phyloP scores from a whole-genome alignment of 1,140 invertebrate genomes.

The Brachionus plicatilis region DNA sequence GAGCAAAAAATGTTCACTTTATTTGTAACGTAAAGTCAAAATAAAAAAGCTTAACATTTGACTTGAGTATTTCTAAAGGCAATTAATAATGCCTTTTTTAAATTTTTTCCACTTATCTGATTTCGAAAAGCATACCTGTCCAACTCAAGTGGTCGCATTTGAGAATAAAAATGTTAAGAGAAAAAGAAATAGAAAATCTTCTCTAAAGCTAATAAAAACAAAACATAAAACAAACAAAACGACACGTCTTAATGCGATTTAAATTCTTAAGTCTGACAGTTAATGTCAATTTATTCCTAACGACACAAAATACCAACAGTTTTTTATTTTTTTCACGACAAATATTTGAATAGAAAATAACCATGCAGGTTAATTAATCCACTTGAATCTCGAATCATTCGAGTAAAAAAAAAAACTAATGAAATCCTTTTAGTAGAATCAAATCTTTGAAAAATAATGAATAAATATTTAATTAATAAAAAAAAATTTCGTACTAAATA shows the following conservation, averaged over 20 bases:
- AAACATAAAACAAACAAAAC: constrained; percentile 26
- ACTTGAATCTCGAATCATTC: background rate
- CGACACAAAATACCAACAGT: background rate
- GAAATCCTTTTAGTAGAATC: background rate
- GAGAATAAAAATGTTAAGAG: background rate
- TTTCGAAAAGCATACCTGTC: background rate
- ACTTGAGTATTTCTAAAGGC: background rate
- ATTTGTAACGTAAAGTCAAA: background rate
- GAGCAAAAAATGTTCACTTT: background rate
- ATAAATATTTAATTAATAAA: background rate
- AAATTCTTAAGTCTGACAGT: constrained; percentile 16
- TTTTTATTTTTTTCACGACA: background rate
- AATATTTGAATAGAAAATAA: constrained; percentile 5
- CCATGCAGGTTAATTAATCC: background rate
- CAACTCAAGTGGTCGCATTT: background rate
- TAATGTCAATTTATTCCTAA: background rate
- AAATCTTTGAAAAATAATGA: background rate
- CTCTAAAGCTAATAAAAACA: background rate
- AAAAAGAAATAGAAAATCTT: background rate
- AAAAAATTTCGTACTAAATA: background rate
- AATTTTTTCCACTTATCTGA: background rate
- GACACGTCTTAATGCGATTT: constrained; percentile 20
- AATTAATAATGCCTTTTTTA: background rate
- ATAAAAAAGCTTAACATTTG: background rate
- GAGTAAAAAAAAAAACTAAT: background rate